Conservation (phyloP, 2,113 vertebrate genomes). For the Erythrocercus mccallii region DNA sequence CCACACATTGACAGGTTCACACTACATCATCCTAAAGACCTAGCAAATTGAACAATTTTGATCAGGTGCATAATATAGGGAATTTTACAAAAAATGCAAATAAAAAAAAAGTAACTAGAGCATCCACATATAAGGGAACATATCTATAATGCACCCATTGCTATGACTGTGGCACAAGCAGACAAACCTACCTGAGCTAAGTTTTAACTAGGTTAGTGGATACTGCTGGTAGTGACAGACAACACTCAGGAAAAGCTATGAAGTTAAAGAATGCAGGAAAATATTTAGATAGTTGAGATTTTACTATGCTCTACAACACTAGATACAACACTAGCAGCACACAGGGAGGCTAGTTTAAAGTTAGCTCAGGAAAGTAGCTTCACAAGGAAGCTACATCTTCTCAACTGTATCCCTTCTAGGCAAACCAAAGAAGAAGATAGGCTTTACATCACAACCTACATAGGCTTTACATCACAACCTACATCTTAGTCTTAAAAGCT, state of each 20-base stretch:
- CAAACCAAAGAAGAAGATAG: background rate
- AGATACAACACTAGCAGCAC: background rate
- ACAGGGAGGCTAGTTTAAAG: background rate
- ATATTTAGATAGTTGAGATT: background rate
- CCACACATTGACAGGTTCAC: background rate
- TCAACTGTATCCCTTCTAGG: background rate
- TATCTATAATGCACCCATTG: background rate
- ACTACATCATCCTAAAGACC: background rate
- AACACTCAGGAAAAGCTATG: background rate
- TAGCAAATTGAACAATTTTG: background rate
- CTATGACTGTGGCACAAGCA: background rate
- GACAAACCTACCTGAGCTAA: background rate
- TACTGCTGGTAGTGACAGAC: background rate
- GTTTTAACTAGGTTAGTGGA: background rate
- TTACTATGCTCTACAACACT: background rate
- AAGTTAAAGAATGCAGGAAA: background rate
- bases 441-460: background rate
- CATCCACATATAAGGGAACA: background rate
- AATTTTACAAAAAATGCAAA: background rate
- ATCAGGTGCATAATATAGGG: background rate
- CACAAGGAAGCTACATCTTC: background rate
- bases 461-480: background rate
- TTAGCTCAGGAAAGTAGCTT: background rate
- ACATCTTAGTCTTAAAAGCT: background rate
- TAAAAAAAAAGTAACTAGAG: background rate